Evolutionary conservation across 2,113 vertebrate genomes (phyloP).

Genomic region (Pseudorasbora parva): DNA sequence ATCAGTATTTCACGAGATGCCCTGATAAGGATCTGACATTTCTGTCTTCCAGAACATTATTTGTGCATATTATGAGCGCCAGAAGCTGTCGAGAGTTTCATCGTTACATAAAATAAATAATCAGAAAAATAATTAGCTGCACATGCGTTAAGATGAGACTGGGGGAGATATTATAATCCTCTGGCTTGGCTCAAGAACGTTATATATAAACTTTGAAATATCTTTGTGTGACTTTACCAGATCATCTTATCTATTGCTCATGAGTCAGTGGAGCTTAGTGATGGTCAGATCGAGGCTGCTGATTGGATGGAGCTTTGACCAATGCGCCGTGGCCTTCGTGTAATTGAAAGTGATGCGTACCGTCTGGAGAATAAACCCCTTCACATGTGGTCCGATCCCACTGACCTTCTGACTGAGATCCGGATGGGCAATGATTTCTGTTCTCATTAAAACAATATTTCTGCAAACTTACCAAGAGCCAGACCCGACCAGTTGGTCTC

Average conservation of each 20-base stretch:
- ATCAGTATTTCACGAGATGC: slow-evolving; percentile 6
- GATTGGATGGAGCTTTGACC: no score
- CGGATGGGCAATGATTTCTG: neutral
- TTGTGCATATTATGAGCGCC: neutral
- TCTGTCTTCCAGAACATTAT: slow-evolving; percentile 4
- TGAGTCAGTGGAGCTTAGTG: no score
- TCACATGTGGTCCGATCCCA: no score
- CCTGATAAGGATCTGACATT: neutral
- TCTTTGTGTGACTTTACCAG: no score
- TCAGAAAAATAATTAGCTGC: neutral
- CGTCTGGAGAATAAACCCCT: no score
- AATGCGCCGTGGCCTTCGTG: no score
- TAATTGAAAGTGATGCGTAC: no score
- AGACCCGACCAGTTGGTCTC: neutral
- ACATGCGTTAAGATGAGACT: neutral
- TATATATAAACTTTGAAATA: neutral
- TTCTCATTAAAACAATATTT: neutral
- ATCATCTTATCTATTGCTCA: no score
- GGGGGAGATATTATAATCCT: neutral
- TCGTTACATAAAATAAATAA: neutral
- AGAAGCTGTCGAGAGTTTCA: slow-evolving; percentile 4
- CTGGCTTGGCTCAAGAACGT: neutral
- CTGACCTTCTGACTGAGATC: neutral
- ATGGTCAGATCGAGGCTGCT: no score
- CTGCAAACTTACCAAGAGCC: neutral